Percentiles rank a stretch among this genome's conserved stretches.
Conservation (phyloP, 2,113 vertebrate species). For the Corapipo altera region DNA sequence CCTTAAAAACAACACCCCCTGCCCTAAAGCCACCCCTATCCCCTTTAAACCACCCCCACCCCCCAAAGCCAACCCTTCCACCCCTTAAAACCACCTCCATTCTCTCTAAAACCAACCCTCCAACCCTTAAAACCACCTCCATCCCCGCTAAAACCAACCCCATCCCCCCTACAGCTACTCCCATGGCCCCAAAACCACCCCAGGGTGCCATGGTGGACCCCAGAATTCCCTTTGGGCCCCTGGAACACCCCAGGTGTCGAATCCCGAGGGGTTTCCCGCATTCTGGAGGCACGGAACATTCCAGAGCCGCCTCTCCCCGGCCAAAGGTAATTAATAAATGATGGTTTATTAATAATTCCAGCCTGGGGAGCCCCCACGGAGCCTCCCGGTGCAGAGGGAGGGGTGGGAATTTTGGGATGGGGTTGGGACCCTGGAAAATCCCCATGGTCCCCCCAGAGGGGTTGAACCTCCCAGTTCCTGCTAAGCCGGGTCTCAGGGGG, state of each 20-base stretch:
- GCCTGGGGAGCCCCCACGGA: background rate
- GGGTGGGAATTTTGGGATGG: background rate
- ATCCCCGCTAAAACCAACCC: too few species aligned
- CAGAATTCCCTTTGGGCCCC: background rate
- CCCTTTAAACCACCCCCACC: background rate
- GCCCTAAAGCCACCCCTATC: background rate
- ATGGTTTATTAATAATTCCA: conserved; percentile 33
- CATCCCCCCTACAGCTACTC: background rate
- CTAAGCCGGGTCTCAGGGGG: background rate
- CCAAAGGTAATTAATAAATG: conserved; percentile 48
- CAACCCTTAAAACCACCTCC: too few species aligned
- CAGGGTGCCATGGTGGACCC: too few species aligned
- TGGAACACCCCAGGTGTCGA: fast-evolving
- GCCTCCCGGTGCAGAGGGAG: background rate
- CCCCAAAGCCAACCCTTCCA: background rate
- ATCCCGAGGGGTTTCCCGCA: background rate
- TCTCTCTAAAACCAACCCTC: too few species aligned
- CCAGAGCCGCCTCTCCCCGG: background rate
- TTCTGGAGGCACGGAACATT: background rate
- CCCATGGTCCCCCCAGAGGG: background rate
- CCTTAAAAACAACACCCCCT: background rate
- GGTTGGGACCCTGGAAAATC: background rate
- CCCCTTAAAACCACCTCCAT: background rate
- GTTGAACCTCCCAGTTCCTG: too few species aligned
- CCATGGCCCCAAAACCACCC: background rate